Base-by-base conservation (phyloP, 1,140 invertebrate genomes). In the Mamestra configurata region DNA sequence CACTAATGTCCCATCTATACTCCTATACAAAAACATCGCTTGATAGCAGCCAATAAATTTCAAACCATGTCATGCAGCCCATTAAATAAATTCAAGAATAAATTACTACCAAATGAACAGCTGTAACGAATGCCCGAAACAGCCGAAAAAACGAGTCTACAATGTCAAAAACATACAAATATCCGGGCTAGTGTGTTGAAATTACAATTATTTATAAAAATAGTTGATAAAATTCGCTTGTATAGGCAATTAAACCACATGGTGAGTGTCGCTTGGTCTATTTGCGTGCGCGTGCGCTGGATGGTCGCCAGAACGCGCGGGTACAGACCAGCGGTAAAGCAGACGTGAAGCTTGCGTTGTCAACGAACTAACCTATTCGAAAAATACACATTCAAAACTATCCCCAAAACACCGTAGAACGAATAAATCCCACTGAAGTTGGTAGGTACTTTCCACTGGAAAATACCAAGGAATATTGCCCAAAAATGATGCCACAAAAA, bases 221-320 rank as follows among this genome's bases (percentile, higher is more conserved):
- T 71, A 79, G 72, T 82, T 79, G 81, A 81, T 81, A 81, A 82
- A 83, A 81, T 72, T 80, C 82, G 76, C 66, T 83, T 85, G 84
- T 88, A 88, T 83, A 83, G 84, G 83, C 87, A 88, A 90, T 90
- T 90, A 88, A 89, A 88, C 84, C 80, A 86, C 80, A 81, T 76
- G 75, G 77, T 68, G 76, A 86, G 83, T 88, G 86, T 88, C 86
- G 84, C 85, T 83, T 66, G 57, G 68, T 75, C 76, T 90, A 90
- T 90, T 90, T 85, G 82, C 84, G 87, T 73, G 66, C 76, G 79
- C 27, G 27, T 46, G 46, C 68, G 77, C 83, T 88, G 87, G 88
- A 82, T 31, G 7, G 40, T 0, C 66, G 88, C 88, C 85, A 88
- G 83, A 55, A 43, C 71, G 61, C 75, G 53, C 76, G 37, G 55